These are phyloP conservation scores for Eriosoma lanigerum DNA, from an alignment of 1,140 invertebrate genomes.

Conservation along the genomic window DNA sequence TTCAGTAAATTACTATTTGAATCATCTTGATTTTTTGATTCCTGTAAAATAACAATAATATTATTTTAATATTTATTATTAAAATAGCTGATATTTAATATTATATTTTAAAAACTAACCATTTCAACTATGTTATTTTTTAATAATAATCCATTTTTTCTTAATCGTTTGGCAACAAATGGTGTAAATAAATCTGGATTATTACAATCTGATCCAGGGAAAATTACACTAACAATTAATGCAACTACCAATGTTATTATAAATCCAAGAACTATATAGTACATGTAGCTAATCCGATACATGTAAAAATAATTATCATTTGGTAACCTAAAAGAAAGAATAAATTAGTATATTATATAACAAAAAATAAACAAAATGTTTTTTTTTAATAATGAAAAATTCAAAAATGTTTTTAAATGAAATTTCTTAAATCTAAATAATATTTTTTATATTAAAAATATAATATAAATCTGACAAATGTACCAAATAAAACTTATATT, in stretches of 20 bases:
- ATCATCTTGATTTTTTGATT: not conserved
- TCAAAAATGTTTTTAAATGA: no score
- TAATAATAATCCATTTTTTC: not conserved
- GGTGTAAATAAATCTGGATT: constrained; percentile 70
- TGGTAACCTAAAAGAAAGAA: constrained; percentile 47
- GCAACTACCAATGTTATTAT: constrained; percentile 68
- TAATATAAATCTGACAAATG: not conserved
- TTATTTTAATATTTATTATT: no score
- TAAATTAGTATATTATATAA: no score
- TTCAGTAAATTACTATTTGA: not conserved
- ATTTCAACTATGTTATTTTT: not conserved
- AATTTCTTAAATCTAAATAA: no score
- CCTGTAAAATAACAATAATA: constrained; percentile 9
- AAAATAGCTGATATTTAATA: no score
- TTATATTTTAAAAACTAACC: constrained; percentile 17
- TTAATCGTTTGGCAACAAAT: constrained; percentile 60
- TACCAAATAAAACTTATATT: no score
- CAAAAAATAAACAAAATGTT: not conserved
- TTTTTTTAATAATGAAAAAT: no score
- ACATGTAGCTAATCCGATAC: constrained; percentile 84
- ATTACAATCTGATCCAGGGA: constrained; percentile 54
- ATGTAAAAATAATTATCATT: constrained; percentile 65
- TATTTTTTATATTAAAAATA: not conserved
- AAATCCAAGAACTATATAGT: constrained; percentile 75
- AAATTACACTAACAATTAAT: constrained; percentile 62